Evolutionary conservation across 2,797 vertebrate genomes (phyloP).

Genomic region (Sciaenops ocellatus): DNA sequence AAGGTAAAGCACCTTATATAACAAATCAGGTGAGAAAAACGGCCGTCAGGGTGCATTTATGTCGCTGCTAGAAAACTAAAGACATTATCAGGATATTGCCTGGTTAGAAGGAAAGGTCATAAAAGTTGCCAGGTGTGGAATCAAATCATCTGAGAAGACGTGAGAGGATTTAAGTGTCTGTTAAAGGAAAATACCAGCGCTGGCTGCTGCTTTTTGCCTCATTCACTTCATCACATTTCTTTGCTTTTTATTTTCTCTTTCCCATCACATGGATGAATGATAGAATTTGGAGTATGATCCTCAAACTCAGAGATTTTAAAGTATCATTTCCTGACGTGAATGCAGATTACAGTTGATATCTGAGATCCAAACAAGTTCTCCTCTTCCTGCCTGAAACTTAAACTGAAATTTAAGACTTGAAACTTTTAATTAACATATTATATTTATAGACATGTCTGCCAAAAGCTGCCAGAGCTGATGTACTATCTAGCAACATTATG

Average conservation of each 20-base stretch:
- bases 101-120: conserved; percentile 71
- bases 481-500: background rate
- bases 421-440: conserved; percentile 21
- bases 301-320: conserved; percentile 38
- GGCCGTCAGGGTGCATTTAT: conserved; percentile 41
- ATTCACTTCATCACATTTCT: conserved; percentile 58
- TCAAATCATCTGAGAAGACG: conserved; percentile 72
- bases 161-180: conserved; percentile 71
- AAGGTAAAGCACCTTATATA: conserved; percentile 30
- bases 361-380: conserved; percentile 15
- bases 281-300: conserved; percentile 30
- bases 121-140: conserved; percentile 76
- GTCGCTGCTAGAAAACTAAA: conserved; percentile 54
- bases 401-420: conserved; percentile 20
- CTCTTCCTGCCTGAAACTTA: conserved; percentile 21
- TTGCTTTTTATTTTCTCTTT: conserved; percentile 53
- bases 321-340: conserved; percentile 40
- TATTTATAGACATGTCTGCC: conserved; percentile 5
- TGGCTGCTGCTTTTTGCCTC: conserved; percentile 54
- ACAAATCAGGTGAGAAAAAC: conserved; percentile 44
- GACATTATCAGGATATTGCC: conserved; percentile 65
- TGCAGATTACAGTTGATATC: conserved; percentile 38
- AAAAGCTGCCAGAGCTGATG: conserved; percentile 11
- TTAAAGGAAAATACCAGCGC: conserved; percentile 59
- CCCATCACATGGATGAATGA: conserved; percentile 49